Evolutionary conservation across 2,113 vertebrate species (phyloP).

Genomic region (Trochalopteron elliotii): DNA sequence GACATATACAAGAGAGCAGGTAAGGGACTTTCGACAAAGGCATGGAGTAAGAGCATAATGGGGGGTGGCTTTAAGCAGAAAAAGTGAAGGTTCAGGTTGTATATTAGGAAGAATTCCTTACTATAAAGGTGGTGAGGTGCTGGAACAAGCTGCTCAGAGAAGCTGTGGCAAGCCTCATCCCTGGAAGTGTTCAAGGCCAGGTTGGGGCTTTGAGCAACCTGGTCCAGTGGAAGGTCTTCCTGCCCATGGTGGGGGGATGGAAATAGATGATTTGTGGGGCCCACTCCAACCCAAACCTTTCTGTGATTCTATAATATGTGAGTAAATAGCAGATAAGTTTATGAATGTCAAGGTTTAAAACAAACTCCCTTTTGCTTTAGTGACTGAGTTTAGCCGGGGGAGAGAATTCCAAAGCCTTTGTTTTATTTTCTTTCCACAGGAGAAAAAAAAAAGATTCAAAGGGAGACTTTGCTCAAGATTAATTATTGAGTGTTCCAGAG

Average conservation of each 20-base stretch:
- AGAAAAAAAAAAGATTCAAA: not conserved
- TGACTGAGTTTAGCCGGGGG: not conserved
- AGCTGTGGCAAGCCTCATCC: accelerated
- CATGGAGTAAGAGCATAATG: not conserved
- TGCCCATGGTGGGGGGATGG: accelerated
- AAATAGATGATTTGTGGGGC: not conserved
- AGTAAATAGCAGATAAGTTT: not conserved
- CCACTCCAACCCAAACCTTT: not conserved
- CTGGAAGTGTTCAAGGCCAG: not conserved
- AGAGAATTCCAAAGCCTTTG: not conserved
- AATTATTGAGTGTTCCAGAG: slow-evolving; percentile 43
- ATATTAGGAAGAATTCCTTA: not conserved
- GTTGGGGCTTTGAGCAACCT: not conserved
- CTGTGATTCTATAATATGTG: not conserved
- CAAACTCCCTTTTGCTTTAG: not conserved
- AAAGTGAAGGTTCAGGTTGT: not conserved
- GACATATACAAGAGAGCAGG: too few species aligned
- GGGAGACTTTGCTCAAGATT: not conserved
- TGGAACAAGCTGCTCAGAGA: not conserved
- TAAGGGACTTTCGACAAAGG: not conserved
- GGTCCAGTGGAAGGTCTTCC: not conserved
- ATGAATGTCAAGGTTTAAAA: not conserved
- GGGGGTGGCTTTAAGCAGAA: not conserved
- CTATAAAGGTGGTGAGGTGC: accelerated
- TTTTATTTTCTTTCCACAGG: not conserved